A percentile compares a stretch with the other conserved stretches of the same genome.
phyloP scores from a whole-genome alignment of 2,113 vertebrate species.

The Pachycephala philippinensis region DNA sequence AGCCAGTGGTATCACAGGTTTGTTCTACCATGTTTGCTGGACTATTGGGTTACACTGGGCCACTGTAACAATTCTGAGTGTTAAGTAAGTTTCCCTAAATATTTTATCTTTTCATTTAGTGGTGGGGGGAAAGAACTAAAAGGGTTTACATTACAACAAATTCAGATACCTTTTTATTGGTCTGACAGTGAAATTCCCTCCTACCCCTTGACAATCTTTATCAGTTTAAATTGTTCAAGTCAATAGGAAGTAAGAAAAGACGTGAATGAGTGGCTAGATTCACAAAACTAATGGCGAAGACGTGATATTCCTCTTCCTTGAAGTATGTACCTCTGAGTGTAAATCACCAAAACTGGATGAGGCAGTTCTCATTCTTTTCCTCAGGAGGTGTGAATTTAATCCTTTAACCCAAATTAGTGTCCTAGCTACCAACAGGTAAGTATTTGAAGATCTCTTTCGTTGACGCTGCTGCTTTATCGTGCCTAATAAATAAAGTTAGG shows the following conservation, averaged over 20 bases:
- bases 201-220: neutral
- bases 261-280: neutral
- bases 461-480: neutral
- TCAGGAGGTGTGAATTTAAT: neutral
- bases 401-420: neutral
- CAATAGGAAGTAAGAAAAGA: neutral
- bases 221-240: neutral
- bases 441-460: neutral
- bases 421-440: neutral
- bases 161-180: neutral
- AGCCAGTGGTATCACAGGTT: neutral
- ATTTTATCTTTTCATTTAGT: neutral
- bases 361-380: neutral
- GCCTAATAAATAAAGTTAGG: neutral
- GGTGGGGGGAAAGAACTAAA: neutral
- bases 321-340: neutral
- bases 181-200: neutral
- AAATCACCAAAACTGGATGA: neutral
- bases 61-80: neutral
- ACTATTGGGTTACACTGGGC: neutral
- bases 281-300: neutral
- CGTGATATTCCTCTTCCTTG: neutral
- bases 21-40: neutral
- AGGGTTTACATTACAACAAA: neutral
- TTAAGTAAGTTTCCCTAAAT: neutral